Base-by-base conservation (phyloP, 2,797 vertebrate species). In the Eurystomus glaucurus region DNA sequence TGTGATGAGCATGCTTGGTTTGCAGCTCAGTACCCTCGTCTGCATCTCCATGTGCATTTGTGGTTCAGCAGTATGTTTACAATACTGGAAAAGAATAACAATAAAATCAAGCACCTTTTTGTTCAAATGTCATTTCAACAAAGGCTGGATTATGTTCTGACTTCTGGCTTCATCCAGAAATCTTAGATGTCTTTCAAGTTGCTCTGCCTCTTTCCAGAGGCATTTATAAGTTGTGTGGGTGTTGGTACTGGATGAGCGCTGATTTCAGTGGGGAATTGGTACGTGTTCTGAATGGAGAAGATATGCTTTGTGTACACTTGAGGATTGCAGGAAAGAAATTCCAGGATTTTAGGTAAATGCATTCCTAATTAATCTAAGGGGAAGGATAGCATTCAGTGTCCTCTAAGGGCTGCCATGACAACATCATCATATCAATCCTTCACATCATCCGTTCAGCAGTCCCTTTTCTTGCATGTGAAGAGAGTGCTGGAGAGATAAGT, bases 331-430 rank as follows among this genome's bases (percentile, higher is more conserved):
- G 85, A 93, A 88, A 96, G 79, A 85, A 37, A 9, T 80, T 95
- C 82, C 66, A 83, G 92, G 93, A 92, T 85, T 78, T 85, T 66
- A 70, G 78, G 87, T 81, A 74, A 92, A 92, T 80, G 66, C 29
- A 70, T 93, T 91, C 60, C 91, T 92, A 93, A 95, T 95, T 96
- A 97, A 97, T 97, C 89, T 58, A 92, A 92, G 69, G 86, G 90
- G 76, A 94, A 90, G 52, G 31, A 43, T 19, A 64, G n/a, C 17
- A 23, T 71, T 61, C 62, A 26, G 62, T 19, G 26, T 45, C 37
- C 82, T 85, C 58, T 22, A 33, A 77, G 55, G 26, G 39, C 19
- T 83, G 51, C 68, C 60, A 91, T 13, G 5, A 58, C 70, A 54
- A 3, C 61, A 46, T 46, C 28, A 41, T 26, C 25, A 0, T 28